Conservation (phyloP, 2,888 invertebrate species). For the Sceliomorpha sp. region DNA sequence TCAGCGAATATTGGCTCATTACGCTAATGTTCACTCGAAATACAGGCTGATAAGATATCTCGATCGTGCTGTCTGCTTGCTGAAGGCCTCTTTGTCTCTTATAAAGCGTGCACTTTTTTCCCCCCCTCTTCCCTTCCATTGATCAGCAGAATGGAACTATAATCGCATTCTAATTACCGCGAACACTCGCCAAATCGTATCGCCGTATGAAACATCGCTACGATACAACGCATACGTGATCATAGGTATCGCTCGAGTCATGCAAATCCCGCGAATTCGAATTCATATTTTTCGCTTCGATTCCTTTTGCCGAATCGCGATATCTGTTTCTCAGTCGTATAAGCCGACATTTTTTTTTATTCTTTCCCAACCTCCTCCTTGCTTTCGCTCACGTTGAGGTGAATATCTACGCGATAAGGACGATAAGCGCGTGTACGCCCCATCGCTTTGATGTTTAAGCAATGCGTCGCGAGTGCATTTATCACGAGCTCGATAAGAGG, state of each 20-base stretch:
- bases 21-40: constrained; percentile 79
- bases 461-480: constrained; percentile 21
- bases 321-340: constrained; percentile 10
- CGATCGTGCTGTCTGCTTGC: constrained; percentile 74
- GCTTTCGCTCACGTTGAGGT: constrained; percentile 39
- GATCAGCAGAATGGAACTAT: constrained; percentile 39
- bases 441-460: constrained; percentile 49
- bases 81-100: constrained; percentile 71
- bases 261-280: constrained; percentile 9
- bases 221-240: constrained; percentile 41
- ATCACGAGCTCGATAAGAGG: constrained; percentile 10
- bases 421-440: constrained; percentile 41
- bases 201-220: constrained; percentile 38
- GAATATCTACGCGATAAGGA: constrained; percentile 41
- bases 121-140: constrained; percentile 45
- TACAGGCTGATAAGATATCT: constrained; percentile 73
- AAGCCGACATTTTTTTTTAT: constrained; percentile 37
- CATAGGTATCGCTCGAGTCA: constrained; percentile 24
- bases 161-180: constrained; percentile 55
- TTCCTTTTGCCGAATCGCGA: constrained; percentile 29
- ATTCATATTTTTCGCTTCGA: constrained; percentile 31
- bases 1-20: constrained; percentile 77
- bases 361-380: constrained; percentile 37
- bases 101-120: constrained; percentile 43
- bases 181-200: constrained; percentile 22